A percentile compares a stretch with the other conserved stretches of the same genome.
These are phyloP conservation scores for Indri indri DNA, from an alignment of 2,113 vertebrate species.

Conservation along the genomic window DNA sequence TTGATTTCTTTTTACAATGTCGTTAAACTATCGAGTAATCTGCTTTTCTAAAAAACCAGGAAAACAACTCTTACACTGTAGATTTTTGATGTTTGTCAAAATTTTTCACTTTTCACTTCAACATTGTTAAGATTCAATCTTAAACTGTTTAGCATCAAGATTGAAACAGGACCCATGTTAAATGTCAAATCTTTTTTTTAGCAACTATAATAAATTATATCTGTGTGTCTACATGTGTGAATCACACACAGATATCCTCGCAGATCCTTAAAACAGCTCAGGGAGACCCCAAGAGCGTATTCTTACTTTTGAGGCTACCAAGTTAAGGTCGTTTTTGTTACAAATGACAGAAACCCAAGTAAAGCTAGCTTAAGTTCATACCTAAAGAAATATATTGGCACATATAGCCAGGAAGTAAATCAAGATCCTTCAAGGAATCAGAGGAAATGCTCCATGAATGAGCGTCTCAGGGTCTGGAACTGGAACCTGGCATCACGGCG, in stretches of 20 bases:
- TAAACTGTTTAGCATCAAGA: background rate
- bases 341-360: background rate
- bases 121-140: background rate
- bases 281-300: background rate
- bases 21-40: background rate
- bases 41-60: background rate
- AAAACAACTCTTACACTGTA: background rate
- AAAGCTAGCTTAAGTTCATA: background rate
- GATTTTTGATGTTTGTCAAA: background rate
- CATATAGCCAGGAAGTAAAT: background rate
- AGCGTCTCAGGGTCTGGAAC: background rate
- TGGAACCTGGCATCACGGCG: background rate
- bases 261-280: background rate
- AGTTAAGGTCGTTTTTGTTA: background rate
- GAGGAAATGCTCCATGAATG: background rate
- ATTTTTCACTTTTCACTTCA: background rate
- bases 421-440: background rate
- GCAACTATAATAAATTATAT: background rate
- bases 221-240: background rate
- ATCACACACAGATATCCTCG: background rate
- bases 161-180: background rate
- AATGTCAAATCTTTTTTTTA: background rate
- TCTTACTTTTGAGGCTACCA: background rate
- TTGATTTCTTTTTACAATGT: background rate
- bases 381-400: background rate